Conservation (phyloP, 2,797 vertebrate genomes). For the Malurus splendens region DNA sequence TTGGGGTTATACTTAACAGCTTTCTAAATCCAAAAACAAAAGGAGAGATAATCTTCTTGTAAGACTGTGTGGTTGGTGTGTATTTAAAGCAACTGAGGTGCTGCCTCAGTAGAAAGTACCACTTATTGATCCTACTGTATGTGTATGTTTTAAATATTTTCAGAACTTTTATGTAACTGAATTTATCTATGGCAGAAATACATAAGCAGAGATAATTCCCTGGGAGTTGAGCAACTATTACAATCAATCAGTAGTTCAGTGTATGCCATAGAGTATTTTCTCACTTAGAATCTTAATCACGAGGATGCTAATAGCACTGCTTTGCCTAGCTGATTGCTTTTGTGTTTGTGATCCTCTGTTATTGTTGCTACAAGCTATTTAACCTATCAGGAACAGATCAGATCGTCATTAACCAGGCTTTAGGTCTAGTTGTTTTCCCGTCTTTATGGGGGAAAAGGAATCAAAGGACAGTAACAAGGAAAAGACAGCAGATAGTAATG, state of each 20-base stretch:
- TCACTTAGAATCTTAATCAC: constrained; percentile 73
- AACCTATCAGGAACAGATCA: constrained; percentile 37
- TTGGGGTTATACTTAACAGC: not conserved
- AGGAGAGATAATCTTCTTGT: not conserved
- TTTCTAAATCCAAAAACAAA: not conserved
- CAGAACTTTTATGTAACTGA: constrained; percentile 68
- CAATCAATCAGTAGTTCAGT: constrained; percentile 72
- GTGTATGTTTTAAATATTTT: constrained; percentile 60
- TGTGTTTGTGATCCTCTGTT: constrained; percentile 70
- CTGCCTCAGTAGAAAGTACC: not conserved
- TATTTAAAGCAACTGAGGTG: not conserved
- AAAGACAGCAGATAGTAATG: not conserved
- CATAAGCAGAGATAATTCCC: constrained; percentile 77
- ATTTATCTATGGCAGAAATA: constrained; percentile 64
- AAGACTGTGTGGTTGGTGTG: not conserved
- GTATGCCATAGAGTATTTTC: constrained; percentile 71
- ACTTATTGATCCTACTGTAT: not conserved
- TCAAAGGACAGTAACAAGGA: not conserved
- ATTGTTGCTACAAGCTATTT: constrained; percentile 62
- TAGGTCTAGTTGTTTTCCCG: constrained; percentile 35
- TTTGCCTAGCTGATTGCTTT: constrained; percentile 76
- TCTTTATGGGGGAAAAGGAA: constrained; percentile 1
- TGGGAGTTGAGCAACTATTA: constrained; percentile 59
- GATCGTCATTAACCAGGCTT: constrained; percentile 44
- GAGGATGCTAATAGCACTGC: constrained; percentile 70